Conservation (phyloP, 2,888 invertebrate genomes). For the Cordilura impudica region DNA sequence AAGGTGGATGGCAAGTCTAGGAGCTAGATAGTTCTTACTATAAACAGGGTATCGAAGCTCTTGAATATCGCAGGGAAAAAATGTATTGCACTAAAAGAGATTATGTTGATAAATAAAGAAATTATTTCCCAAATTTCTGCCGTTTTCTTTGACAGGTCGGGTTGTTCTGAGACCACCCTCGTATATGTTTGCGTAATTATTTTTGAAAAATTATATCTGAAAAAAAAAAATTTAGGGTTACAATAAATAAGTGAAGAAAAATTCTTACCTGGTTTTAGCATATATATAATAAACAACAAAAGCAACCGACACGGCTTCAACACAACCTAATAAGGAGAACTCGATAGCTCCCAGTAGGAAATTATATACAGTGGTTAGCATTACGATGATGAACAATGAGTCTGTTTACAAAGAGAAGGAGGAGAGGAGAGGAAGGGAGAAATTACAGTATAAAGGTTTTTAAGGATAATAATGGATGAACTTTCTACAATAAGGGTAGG, state of each 20-base stretch:
- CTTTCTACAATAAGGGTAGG: neutral
- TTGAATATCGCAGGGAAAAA: too few species aligned
- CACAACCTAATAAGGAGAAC: slow-evolving; percentile 73
- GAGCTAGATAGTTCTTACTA: too few species aligned
- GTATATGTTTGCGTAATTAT: neutral
- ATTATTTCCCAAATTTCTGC: too few species aligned
- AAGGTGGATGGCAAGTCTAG: too few species aligned
- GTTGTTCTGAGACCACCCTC: too few species aligned
- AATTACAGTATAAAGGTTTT: neutral
- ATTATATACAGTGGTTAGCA: slow-evolving; percentile 71
- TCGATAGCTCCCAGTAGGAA: slow-evolving; percentile 71
- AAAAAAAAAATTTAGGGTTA: neutral
- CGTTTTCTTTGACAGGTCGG: too few species aligned
- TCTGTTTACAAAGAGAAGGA: too few species aligned
- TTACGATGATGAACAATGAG: slow-evolving; percentile 55
- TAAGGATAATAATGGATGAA: slow-evolving; percentile 25
- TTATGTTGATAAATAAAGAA: neutral
- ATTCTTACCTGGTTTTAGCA: slow-evolving; percentile 75
- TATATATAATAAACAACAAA: slow-evolving; percentile 75
- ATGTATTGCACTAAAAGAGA: too few species aligned
- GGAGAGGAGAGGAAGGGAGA: neutral
- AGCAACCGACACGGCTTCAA: slow-evolving; percentile 75
- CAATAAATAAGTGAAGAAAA: neutral
- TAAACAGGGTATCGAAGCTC: too few species aligned
- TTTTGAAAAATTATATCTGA: neutral